These are phyloP conservation scores for Cavia aperea DNA, from an alignment of 2,113 vertebrate species.

Conservation along the genomic window DNA sequence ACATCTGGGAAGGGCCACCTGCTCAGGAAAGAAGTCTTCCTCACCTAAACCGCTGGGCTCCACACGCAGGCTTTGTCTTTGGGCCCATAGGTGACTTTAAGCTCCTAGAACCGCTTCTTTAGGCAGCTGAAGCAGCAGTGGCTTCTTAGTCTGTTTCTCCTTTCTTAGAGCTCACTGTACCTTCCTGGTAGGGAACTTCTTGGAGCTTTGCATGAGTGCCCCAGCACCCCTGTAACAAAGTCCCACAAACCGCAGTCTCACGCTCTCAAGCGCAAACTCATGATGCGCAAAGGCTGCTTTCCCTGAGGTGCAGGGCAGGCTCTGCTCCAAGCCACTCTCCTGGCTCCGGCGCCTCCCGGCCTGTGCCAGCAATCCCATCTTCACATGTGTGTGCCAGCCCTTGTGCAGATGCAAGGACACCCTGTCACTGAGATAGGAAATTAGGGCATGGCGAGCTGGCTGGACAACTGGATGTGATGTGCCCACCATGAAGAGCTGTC, in stretches of 20 bases:
- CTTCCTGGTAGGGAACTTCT: no score
- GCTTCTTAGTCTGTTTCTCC: background rate
- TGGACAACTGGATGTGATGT: background rate
- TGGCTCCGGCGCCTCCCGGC: background rate
- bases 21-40: background rate
- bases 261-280: background rate
- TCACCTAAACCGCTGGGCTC: background rate
- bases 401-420: background rate
- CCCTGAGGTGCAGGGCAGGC: background rate
- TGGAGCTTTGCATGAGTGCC: background rate
- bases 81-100: background rate
- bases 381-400: background rate
- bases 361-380: no score
- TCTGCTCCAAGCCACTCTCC: background rate
- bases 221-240: background rate
- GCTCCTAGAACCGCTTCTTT: background rate
- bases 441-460: background rate
- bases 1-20: background rate
- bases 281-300: accelerated
- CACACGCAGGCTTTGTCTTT: background rate
- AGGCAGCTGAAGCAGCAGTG: background rate
- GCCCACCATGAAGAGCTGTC: background rate
- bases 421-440: background rate
- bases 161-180: background rate
- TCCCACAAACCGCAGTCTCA: no score